Evolutionary conservation across 2,888 invertebrate species (phyloP).

Genomic region (Tanytarsus gracilentus): DNA sequence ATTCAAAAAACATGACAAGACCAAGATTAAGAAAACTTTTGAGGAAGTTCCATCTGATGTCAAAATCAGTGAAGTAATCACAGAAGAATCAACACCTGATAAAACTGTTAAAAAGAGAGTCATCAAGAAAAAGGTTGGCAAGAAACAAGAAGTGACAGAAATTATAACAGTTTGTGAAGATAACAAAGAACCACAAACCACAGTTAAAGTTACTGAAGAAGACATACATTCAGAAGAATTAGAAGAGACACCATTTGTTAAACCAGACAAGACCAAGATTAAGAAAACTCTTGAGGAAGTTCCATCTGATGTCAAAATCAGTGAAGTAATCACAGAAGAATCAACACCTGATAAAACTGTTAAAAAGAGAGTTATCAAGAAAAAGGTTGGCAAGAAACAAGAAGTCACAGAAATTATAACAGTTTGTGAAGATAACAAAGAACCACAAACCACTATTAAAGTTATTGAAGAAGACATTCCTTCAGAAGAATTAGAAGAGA

Average conservation of each 20-base stretch:
- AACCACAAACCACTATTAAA: neutral
- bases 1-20: slow-evolving; percentile 22
- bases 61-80: slow-evolving; percentile 37
- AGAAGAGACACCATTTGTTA: too few species aligned
- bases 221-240: neutral
- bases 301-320: neutral
- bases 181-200: slow-evolving; percentile 33
- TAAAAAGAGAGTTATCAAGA: neutral
- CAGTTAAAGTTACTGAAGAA: neutral
- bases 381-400: slow-evolving; percentile 5
- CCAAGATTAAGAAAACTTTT: slow-evolving; percentile 28
- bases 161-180: slow-evolving; percentile 42
- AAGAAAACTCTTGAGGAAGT: neutral
- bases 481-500: slow-evolving; percentile 27
- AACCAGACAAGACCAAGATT: too few species aligned
- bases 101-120: slow-evolving; percentile 31
- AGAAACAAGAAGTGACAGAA: slow-evolving; percentile 35
- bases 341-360: neutral
- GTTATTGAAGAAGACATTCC: slow-evolving; percentile 35
- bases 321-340: neutral
- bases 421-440: slow-evolving; percentile 32
- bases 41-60: slow-evolving; percentile 31
- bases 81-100: slow-evolving; percentile 36
- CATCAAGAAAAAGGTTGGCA: neutral
- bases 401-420: slow-evolving; percentile 24